phyloP scores from a whole-genome alignment of 2,797 vertebrate genomes.

The Falco cherrug region DNA sequence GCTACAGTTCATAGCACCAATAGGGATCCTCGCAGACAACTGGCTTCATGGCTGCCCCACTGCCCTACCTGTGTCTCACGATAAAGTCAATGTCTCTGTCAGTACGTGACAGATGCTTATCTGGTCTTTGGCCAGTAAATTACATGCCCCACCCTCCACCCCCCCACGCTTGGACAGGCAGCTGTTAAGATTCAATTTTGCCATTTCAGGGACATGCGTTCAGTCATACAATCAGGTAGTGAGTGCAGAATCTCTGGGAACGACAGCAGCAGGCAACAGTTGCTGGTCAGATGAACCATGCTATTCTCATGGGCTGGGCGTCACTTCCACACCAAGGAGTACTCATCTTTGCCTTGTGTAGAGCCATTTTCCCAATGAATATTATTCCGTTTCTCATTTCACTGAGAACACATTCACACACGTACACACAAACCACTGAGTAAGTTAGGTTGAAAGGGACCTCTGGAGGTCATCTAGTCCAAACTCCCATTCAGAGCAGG shows the following conservation, averaged over 20 bases:
- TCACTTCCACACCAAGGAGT: background rate
- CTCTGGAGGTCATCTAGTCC: background rate
- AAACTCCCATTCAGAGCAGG: background rate
- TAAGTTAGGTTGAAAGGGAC: background rate
- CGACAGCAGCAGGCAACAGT: background rate
- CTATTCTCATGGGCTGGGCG: background rate
- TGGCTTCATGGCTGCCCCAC: background rate
- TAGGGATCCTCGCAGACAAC: background rate
- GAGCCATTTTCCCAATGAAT: background rate
- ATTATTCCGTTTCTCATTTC: background rate
- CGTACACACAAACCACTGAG: background rate
- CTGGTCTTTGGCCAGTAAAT: background rate
- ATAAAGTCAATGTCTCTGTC: background rate
- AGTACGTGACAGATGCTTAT: background rate
- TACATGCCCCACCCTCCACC: background rate
- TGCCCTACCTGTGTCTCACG: background rate
- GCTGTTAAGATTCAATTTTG: background rate
- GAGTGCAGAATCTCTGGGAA: background rate
- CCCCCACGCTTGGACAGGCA: background rate
- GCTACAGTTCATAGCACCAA: background rate
- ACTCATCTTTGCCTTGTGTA: background rate
- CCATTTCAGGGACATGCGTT: fast-evolving
- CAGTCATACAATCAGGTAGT: background rate
- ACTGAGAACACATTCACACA: background rate
- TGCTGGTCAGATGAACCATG: background rate